Evolutionary conservation across 2,888 invertebrate genomes (phyloP), one percentile per base, ranked within the genome.

Genomic region (Lochmaea crataegi): DNA sequence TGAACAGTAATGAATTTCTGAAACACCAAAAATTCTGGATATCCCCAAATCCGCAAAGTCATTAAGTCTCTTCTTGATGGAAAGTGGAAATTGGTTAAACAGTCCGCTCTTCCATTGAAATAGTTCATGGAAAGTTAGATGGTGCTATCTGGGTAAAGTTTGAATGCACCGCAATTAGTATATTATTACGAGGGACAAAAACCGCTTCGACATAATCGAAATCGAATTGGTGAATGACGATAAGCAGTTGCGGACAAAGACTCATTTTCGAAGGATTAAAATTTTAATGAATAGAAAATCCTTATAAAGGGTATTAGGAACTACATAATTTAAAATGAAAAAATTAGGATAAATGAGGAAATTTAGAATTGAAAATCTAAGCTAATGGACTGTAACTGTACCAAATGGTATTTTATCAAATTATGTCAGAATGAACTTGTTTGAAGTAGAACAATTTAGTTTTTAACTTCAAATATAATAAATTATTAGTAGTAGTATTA

Each of bases 131-230:
- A 63, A 69, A 69, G 69, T 69, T 69, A 38, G 69, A 61, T 42
- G 60, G 71, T 65, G 71, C 65, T 70, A 65, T 65, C 65, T 45
- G 51, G 56, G 41, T 53, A 63, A 69, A 69, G 61, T 72, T 45
- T 70, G 68, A 75, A 75, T 75, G 65, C 69, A 73, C 57, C 65
- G 73, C 75, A 75, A 75, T 75, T 73, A 75, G 71, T 73, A 73
- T 73, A 75, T 73, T 73, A 73, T 73, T 68, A 73, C 71, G 68
- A 64, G 45, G 72, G 72, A 69, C 71, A 76, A 76, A 76, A 73
- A 65, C 63, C 57, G 68, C 45, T 72, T 66, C 71, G 69, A 75
- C 73, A 69, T 76, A 74, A 76, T 76, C 70, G 76, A 76, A 76
- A 74, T 76, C 65, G 66, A 72, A 76, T 76, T 76, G 74, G 57